Conservation (phyloP, 2,888 invertebrate species). For the Melinaea marsaeus region DNA sequence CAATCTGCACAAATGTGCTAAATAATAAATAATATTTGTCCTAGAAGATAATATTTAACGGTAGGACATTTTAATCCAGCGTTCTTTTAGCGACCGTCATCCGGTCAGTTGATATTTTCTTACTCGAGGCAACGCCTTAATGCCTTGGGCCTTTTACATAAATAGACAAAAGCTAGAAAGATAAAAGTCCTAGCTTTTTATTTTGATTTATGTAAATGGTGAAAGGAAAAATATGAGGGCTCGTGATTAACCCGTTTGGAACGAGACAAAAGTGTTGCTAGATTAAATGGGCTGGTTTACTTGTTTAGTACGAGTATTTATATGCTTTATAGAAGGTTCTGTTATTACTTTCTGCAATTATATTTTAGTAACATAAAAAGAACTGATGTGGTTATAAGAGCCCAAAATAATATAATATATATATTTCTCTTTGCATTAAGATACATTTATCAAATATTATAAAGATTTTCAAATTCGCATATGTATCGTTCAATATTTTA, state of each 20-base stretch:
- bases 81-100: slow-evolving; percentile 20
- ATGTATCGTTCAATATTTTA: too few species aligned
- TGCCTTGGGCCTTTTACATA: slow-evolving; percentile 24
- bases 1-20: not conserved
- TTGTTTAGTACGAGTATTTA: slow-evolving; percentile 2
- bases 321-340: not conserved
- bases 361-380: too few species aligned
- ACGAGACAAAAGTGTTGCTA: slow-evolving; percentile 9
- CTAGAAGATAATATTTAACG: not conserved
- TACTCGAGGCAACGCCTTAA: slow-evolving; percentile 20
- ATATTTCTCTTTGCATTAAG: too few species aligned
- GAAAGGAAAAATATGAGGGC: slow-evolving; percentile 23
- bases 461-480: too few species aligned
- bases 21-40: not conserved
- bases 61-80: slow-evolving; percentile 4
- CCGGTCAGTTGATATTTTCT: slow-evolving; percentile 25
- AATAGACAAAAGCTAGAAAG: slow-evolving; percentile 22
- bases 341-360: not conserved
- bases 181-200: slow-evolving; percentile 24
- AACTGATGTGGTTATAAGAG: too few species aligned
- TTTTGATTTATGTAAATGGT: slow-evolving; percentile 18
- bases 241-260: slow-evolving; percentile 25
- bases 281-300: slow-evolving; percentile 3
- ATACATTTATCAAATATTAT: too few species aligned
- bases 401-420: too few species aligned